These are phyloP conservation scores for Erebia ligea DNA, from an alignment of 2,888 invertebrate genomes.

Conservation along the genomic window DNA sequence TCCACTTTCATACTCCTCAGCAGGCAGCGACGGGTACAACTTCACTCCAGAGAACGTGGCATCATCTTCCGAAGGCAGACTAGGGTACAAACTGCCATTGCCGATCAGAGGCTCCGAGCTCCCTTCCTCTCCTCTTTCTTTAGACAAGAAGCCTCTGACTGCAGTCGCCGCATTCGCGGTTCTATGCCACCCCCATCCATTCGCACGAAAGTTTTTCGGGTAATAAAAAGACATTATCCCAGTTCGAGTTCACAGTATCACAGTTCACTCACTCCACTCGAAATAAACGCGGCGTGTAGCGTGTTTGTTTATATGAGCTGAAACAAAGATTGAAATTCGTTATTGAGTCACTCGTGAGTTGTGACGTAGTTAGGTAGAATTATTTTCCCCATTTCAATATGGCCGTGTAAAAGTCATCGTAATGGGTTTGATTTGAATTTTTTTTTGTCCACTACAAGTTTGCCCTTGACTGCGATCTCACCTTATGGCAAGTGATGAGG, in stretches of 20 bases:
- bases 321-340: slow-evolving; percentile 31
- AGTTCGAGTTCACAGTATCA: slow-evolving; percentile 18
- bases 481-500: too few species aligned
- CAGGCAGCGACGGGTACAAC: slow-evolving; percentile 72
- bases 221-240: slow-evolving; percentile 58
- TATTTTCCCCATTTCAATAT: background rate
- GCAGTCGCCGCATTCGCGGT: slow-evolving; percentile 60
- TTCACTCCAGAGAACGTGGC: slow-evolving; percentile 60
- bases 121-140: slow-evolving; percentile 62
- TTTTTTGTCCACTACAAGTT: too few species aligned
- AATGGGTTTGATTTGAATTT: too few species aligned
- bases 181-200: slow-evolving; percentile 79
- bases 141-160: slow-evolving; percentile 66
- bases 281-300: slow-evolving; percentile 21
- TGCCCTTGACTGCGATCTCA: too few species aligned
- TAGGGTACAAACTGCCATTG: slow-evolving; percentile 66
- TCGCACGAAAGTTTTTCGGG: slow-evolving; percentile 75
- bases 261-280: slow-evolving; percentile 40
- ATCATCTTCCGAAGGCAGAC: slow-evolving; percentile 67
- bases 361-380: slow-evolving; percentile 19
- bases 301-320: slow-evolving; percentile 34
- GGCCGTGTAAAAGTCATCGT: too few species aligned
- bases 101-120: slow-evolving; percentile 55
- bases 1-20: slow-evolving; percentile 74
- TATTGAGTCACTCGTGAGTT: slow-evolving; percentile 31